Base-by-base conservation (phyloP, 2,888 invertebrate species). In the Coremacera marginata region DNA sequence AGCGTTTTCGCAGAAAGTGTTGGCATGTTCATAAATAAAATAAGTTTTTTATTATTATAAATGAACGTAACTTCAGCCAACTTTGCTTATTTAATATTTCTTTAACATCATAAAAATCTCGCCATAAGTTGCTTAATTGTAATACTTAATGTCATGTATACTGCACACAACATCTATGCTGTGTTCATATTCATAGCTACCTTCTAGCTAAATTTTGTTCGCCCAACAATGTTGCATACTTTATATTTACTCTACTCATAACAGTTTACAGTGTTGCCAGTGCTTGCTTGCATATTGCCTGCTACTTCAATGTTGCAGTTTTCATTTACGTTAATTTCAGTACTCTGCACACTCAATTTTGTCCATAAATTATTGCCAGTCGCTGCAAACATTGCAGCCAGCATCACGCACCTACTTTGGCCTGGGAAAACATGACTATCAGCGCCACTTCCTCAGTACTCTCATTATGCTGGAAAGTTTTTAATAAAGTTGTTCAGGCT, bases 381-480 rank as follows among this genome's bases (percentile, higher is more conserved):
- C 5, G 34, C 63, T 27, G 55, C 19, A 19, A 14, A 44, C 57
- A 27, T 60, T 60, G 34, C 67, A 67, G 37, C 19, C 22, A 7
- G 62, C 62, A 22, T 9, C 16, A 16, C 5, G 62, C 9, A 16
- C 27, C 22, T 31, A 27, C 31, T 63, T 34, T 19, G 55, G 5
- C 55, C 55, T 8, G 55, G 19, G 16, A n/a, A 31, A 63, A 63
- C 63, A 31, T 31, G 63, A 63, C 31, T 31, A 62, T 25, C 62
- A 22, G 22, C 27, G 62, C 63, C 63, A 31, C 27, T n/a, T 63
- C 16, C 31, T 31, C 34, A 31, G 16, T 16, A 4, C 44, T 8
- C 62, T 63, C 63, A 63, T 34, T 63, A 63, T 63, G 63, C 63
- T 25, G 14, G 63, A 25, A 27, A 63, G 16, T 31, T 63, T 44